Evolutionary conservation across 2,888 invertebrate genomes (phyloP).

Genomic region (Caenorhabditis doughertyi): DNA sequence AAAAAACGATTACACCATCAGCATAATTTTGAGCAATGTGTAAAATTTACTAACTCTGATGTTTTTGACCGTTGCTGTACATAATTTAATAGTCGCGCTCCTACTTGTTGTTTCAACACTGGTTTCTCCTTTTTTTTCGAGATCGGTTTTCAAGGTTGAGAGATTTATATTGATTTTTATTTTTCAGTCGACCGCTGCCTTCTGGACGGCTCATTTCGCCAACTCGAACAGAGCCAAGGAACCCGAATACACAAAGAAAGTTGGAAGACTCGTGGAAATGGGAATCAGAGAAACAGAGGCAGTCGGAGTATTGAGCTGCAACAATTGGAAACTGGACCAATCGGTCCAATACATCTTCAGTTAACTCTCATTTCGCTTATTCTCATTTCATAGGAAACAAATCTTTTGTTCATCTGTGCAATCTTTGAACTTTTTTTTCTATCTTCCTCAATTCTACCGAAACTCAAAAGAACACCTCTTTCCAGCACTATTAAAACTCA

Average conservation of each 20-base stretch:
- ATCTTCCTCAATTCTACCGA: neutral
- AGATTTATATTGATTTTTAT: too few species aligned
- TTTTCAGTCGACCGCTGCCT: conserved; percentile 89
- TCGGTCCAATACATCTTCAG: conserved; percentile 77
- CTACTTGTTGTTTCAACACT: too few species aligned
- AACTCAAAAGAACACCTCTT: neutral
- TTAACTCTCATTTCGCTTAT: conserved; percentile 23
- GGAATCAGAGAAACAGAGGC: conserved; percentile 89
- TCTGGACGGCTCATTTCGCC: conserved; percentile 97
- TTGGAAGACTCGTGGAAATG: conserved; percentile 93
- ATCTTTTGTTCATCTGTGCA: neutral
- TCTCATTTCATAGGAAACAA: neutral
- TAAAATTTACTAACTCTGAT: too few species aligned
- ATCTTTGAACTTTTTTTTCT: neutral
- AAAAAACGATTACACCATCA: too few species aligned
- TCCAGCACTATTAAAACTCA: neutral
- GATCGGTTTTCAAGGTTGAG: too few species aligned
- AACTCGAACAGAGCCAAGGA: conserved; percentile 88
- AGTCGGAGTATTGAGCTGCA: conserved; percentile 72
- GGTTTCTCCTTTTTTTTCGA: too few species aligned
- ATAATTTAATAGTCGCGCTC: too few species aligned
- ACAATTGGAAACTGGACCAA: conserved; percentile 75
- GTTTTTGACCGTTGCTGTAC: too few species aligned
- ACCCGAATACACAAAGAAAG: conserved; percentile 91
- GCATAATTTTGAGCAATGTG: too few species aligned